These are phyloP conservation scores for Muntiacus reevesi DNA, from an alignment of 2,113 vertebrate genomes.

Conservation along the genomic window DNA sequence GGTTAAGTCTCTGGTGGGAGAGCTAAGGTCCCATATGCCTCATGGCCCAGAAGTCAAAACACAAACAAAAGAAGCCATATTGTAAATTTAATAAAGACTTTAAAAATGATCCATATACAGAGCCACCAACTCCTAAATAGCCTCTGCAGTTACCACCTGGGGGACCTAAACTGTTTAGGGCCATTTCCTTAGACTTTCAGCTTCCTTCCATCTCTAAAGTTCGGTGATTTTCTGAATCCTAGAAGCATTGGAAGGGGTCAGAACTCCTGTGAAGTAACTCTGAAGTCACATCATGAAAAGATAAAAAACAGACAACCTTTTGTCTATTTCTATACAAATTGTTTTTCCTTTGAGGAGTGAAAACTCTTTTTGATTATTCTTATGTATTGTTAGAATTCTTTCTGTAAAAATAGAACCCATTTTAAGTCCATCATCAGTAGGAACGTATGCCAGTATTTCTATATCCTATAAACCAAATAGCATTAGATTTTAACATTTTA, in stretches of 20 bases:
- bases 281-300: background rate
- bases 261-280: background rate
- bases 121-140: fast-evolving
- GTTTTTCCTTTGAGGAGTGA: background rate
- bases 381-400: background rate
- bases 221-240: background rate
- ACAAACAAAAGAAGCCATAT: background rate
- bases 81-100: background rate
- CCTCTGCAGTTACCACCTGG: background rate
- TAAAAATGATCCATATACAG: background rate
- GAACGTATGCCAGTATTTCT: background rate
- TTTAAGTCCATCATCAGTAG: background rate
- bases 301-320: background rate
- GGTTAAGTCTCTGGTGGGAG: background rate
- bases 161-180: background rate
- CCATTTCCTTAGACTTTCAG: background rate
- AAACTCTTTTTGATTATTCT: background rate
- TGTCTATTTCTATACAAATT: background rate
- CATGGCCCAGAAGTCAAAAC: background rate
- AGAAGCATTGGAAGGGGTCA: background rate
- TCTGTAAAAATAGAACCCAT: background rate
- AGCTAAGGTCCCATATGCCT: background rate
- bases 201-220: background rate
- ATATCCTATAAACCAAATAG: background rate
- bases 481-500: background rate